These are phyloP conservation scores for Oreochromis grahami DNA, from an alignment of 2,797 vertebrate genomes.

Conservation along the genomic window DNA sequence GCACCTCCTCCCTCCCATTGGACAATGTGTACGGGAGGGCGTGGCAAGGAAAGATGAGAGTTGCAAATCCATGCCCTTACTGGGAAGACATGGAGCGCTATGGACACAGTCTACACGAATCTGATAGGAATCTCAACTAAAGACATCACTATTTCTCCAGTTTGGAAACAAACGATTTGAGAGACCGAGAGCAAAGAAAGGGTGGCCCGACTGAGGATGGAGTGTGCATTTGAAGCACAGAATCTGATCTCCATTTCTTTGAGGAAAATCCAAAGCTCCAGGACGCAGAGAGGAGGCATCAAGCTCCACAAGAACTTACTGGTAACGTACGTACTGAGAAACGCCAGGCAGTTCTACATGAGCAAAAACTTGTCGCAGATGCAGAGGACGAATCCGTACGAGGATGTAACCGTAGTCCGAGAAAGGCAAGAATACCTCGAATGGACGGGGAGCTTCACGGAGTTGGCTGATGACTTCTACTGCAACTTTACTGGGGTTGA, in stretches of 20 bases:
- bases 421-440: conserved; percentile 79
- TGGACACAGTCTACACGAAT: conserved; percentile 72
- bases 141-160: conserved; percentile 43
- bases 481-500: conserved; percentile 71
- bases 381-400: conserved; percentile 82
- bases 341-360: conserved; percentile 92
- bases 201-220: conserved; percentile 77
- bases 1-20: conserved; percentile 88
- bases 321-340: conserved; percentile 93
- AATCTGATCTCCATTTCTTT: conserved; percentile 93
- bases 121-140: conserved; percentile 61
- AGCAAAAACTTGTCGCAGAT: conserved; percentile 89
- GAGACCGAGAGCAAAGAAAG: conserved; percentile 35
- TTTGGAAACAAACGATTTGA: conserved; percentile 50
- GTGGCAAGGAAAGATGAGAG: conserved; percentile 77
- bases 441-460: conserved; percentile 78
- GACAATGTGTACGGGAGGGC: conserved; percentile 63
- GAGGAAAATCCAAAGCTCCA: conserved; percentile 94
- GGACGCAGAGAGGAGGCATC: conserved; percentile 92
- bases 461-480: conserved; percentile 80
- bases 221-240: conserved; percentile 92
- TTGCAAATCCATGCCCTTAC: conserved; percentile 80
- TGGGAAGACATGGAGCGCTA: conserved; percentile 73
- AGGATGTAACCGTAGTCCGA: conserved; percentile 64
- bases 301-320: conserved; percentile 97